A percentile compares a stretch with the other conserved stretches of the same genome.
Conservation (phyloP, 2,888 invertebrate species). For the Stomorhina lunata region DNA sequence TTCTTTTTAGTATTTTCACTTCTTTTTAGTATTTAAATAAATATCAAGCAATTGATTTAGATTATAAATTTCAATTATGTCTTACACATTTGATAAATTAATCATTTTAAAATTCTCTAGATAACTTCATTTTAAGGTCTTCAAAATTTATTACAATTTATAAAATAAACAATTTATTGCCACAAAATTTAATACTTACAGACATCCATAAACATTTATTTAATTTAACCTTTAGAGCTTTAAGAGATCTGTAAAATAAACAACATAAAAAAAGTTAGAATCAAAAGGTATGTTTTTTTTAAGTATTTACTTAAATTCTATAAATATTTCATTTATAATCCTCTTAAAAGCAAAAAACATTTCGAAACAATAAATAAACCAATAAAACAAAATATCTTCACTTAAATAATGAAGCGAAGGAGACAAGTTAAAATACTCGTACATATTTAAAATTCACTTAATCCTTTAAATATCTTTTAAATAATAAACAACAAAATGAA, state of each 20-base stretch:
- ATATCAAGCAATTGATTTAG: too few species aligned
- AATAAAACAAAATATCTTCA: background rate
- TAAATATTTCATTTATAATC: slow-evolving; percentile 18
- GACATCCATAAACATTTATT: background rate
- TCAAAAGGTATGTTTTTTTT: background rate
- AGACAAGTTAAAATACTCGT: background rate
- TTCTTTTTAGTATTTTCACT: too few species aligned
- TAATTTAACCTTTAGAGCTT: background rate
- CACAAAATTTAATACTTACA: background rate
- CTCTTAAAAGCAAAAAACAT: background rate
- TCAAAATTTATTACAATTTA: background rate
- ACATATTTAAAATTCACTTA: slow-evolving; percentile 26
- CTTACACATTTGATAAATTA: too few species aligned
- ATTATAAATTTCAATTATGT: too few species aligned
- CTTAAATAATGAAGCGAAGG: background rate
- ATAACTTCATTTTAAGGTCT: too few species aligned
- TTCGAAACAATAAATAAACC: background rate
- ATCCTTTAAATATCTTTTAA: slow-evolving; percentile 49
- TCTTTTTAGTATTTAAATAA: too few species aligned
- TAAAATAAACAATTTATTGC: background rate
- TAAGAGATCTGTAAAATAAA: background rate
- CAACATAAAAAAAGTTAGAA: background rate
- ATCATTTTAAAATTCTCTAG: too few species aligned
- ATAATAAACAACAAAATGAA: slow-evolving; percentile 9
- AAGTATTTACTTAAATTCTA: slow-evolving; percentile 6